Evolutionary conservation across 2,888 invertebrate genomes (phyloP), one percentile per base, ranked within the genome.

Genomic region (Caenorhabditis zanzibari): DNA sequence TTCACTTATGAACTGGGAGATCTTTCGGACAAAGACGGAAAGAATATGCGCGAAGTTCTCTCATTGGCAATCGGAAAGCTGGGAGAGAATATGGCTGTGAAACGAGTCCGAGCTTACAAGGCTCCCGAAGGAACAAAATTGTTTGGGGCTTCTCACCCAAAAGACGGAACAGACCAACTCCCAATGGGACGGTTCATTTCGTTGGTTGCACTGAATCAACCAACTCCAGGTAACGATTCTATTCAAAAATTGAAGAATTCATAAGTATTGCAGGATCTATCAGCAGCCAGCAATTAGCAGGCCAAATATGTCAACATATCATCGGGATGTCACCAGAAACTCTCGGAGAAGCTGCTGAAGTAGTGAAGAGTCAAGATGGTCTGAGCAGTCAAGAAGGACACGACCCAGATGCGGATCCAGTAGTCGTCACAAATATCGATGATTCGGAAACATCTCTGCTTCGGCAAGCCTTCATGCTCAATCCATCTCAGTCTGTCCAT

Each of bases 381-480:
- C 12, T 68, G 4, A 47, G 32, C 6, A 61, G 59, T 24, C 82
- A 82, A 19, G 77, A 77, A 61, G 82, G 82, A 32, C 82, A 82
- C 28, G 77, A 73, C 69, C 77, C 82, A 16, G 77, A 77, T 24
- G 82, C 77, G 22, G 75, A 74, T 19, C 79, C 75, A 58, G 83
- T 83, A 26, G 75, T 58, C 12, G 79, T 87, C 26, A 90, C 91
- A 12, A 69, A 85, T 22, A 87, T 92, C 24, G 90, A 91, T 73
- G 91, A 88, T 14, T 86, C 91, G 35, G 92, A 92, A 81, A 90
- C 89, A 0, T 82, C 88, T 14, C 85, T 92, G 22, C 86, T 92
- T n/a, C 86, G 89, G 10, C 92, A 92, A 79, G 74, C 90, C 3
- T 92, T 92, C 83, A 91, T 92, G 91, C 81, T 92, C 16, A 91